Evolutionary conservation across 2,888 invertebrate species (phyloP).

Genomic region (Dasypolia templi): DNA sequence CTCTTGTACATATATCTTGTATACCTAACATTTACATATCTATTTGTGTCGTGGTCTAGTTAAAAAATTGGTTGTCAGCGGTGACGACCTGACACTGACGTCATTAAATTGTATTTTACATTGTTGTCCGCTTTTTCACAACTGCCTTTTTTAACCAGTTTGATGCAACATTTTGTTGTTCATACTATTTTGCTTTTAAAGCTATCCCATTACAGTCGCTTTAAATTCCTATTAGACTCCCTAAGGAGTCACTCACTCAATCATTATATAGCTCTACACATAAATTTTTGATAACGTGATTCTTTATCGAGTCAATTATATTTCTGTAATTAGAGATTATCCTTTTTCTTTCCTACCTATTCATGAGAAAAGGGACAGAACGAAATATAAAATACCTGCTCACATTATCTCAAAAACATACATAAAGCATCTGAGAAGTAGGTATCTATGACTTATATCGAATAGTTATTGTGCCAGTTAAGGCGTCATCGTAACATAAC

Average conservation of each 20-base stretch:
- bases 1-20: too few relatives aligned
- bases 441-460: background rate
- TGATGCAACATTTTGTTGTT: background rate
- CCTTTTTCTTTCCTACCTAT: background rate
- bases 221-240: background rate
- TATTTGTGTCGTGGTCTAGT: slow-evolving; percentile 1
- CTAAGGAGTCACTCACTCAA: background rate
- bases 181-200: background rate
- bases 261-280: background rate
- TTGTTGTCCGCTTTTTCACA: slow-evolving; percentile 16
- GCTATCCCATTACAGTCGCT: background rate
- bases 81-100: slow-evolving; percentile 40
- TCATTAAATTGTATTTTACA: slow-evolving; percentile 35
- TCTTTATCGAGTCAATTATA: background rate
- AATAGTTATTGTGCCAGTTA: background rate
- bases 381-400: too few relatives aligned
- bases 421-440: background rate
- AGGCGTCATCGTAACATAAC: background rate
- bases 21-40: background rate
- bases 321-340: background rate
- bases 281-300: background rate
- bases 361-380: background rate
- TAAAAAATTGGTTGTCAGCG: slow-evolving; percentile 48
- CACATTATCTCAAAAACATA: background rate
- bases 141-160: background rate